A percentile compares a stretch with the other conserved stretches of the same genome.
phyloP scores from a whole-genome alignment of 2,888 invertebrate species.

The Hedychridium roseum region DNA sequence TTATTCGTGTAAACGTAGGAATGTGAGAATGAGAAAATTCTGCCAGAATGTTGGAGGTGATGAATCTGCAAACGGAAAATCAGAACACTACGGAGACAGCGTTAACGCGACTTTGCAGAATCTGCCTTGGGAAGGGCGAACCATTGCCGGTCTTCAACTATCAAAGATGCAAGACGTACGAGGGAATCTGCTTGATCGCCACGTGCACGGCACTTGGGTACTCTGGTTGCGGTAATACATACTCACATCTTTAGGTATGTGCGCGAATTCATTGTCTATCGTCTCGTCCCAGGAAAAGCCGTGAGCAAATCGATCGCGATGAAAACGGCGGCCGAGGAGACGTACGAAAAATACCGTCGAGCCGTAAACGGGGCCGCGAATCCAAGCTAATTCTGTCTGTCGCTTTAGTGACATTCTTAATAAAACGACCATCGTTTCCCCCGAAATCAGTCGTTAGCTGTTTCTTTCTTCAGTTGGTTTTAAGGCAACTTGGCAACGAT shows the following conservation, averaged over 20 bases:
- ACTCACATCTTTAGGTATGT: not conserved
- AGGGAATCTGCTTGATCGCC: slow-evolving; percentile 28
- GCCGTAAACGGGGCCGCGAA: not conserved
- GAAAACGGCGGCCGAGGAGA: slow-evolving; percentile 25
- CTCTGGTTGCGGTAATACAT: slow-evolving; percentile 34
- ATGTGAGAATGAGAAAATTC: not conserved
- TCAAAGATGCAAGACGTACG: slow-evolving; percentile 7
- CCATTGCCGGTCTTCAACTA: slow-evolving; percentile 33
- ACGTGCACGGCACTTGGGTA: slow-evolving; percentile 37
- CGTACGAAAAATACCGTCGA: slow-evolving; percentile 19
- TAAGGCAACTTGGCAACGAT: slow-evolving; percentile 81
- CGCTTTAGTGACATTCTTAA: not conserved
- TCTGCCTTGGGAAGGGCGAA: slow-evolving; percentile 35
- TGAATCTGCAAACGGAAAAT: slow-evolving; percentile 17
- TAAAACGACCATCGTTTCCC: not conserved
- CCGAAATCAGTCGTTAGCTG: not conserved
- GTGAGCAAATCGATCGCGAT: slow-evolving; percentile 32
- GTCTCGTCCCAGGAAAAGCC: slow-evolving; percentile 28
- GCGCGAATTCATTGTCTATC: not conserved
- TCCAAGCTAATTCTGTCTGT: not conserved
- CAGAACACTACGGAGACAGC: slow-evolving; percentile 31
- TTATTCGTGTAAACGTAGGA: not conserved
- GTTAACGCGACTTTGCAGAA: slow-evolving; percentile 38
- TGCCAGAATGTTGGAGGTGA: slow-evolving; percentile 38
- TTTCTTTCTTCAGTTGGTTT: slow-evolving; percentile 20